phyloP scores from a whole-genome alignment of 1,140 invertebrate species.

The Drosophila arawakana region DNA sequence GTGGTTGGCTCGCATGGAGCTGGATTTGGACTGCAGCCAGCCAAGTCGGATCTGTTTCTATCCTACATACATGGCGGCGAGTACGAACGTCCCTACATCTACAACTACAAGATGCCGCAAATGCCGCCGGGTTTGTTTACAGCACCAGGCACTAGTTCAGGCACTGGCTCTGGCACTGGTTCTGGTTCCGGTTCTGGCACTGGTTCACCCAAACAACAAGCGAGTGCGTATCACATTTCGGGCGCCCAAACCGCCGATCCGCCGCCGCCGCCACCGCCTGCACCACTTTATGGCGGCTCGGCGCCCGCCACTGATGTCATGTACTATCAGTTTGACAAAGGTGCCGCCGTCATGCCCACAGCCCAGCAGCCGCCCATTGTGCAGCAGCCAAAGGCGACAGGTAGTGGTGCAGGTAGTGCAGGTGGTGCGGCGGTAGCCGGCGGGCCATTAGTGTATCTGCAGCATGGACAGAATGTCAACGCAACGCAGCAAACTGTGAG shows the following conservation, averaged over 20 bases:
- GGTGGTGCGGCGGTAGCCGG: constrained; percentile 15
- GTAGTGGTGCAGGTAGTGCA: constrained; percentile 18
- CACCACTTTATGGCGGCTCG: constrained; percentile 72
- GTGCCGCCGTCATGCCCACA: constrained; percentile 51
- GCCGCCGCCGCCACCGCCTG: constrained; percentile 63
- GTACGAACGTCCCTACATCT: constrained; percentile 79
- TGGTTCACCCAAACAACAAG: constrained; percentile 65
- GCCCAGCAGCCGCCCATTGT: constrained; percentile 62
- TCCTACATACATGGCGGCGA: constrained; percentile 80
- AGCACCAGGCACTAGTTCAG: constrained; percentile 2
- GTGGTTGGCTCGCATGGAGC: constrained; percentile 7
- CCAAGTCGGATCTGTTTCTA: constrained; percentile 82
- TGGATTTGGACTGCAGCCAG: constrained; percentile 71
- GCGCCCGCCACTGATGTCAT: constrained; percentile 80
- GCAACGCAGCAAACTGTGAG: constrained; percentile 83
- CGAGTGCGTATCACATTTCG: constrained; percentile 81
- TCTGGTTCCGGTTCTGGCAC: constrained; percentile 26
- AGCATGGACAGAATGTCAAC: constrained; percentile 76
- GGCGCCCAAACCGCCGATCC: constrained; percentile 82
- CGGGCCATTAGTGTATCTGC: constrained; percentile 82
- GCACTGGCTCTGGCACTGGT: constrained; percentile 20
- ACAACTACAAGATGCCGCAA: constrained; percentile 83
- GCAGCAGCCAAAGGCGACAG: constrained; percentile 74
- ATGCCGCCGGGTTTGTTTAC: constrained; percentile 55
- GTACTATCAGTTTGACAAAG: constrained; percentile 84